A percentile compares a stretch with the other conserved stretches of the same genome.
These are phyloP conservation scores for Meda fulgida DNA, from an alignment of 2,797 vertebrate species.

Conservation along the genomic window DNA sequence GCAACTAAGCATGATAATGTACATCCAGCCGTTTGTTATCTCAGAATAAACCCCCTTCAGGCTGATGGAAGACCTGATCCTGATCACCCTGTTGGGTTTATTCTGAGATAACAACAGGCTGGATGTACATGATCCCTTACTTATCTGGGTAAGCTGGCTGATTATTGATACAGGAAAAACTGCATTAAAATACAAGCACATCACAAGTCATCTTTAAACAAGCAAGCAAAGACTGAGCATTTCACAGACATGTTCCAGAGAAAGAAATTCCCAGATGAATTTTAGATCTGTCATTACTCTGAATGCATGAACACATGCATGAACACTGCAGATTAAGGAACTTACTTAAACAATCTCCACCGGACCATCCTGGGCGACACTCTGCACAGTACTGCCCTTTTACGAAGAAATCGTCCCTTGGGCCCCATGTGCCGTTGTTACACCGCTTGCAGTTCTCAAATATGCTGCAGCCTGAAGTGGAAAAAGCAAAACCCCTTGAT, in stretches of 20 bases:
- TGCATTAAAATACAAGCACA: not conserved
- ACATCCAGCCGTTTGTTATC: too few relatives aligned
- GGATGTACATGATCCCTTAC: too few relatives aligned
- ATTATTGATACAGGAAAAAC: too few relatives aligned
- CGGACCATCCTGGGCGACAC: conserved; percentile 95
- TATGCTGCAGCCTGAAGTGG: conserved; percentile 88
- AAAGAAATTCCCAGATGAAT: not conserved
- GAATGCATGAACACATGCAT: not conserved
- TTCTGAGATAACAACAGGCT: too few relatives aligned
- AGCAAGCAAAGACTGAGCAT: conserved; percentile 1
- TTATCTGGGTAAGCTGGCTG: not conserved
- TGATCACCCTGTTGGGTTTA: too few relatives aligned
- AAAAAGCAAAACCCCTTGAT: not conserved
- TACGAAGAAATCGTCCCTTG: conserved; percentile 92
- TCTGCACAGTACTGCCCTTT: conserved; percentile 90
- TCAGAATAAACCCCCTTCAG: too few relatives aligned
- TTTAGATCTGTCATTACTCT: not conserved
- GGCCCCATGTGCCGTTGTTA: conserved; percentile 94
- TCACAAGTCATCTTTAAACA: not conserved
- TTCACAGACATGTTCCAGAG: not conserved
- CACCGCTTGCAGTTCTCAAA: conserved; percentile 98
- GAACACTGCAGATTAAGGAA: conserved; percentile 48
- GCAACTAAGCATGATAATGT: too few relatives aligned
- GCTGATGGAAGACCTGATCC: too few relatives aligned
- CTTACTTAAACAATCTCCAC: conserved; percentile 97